A percentile compares a stretch with the other conserved stretches of the same genome.
phyloP scores from a whole-genome alignment of 2,888 invertebrate genomes.

The Hirtodrosophila trivittata region DNA sequence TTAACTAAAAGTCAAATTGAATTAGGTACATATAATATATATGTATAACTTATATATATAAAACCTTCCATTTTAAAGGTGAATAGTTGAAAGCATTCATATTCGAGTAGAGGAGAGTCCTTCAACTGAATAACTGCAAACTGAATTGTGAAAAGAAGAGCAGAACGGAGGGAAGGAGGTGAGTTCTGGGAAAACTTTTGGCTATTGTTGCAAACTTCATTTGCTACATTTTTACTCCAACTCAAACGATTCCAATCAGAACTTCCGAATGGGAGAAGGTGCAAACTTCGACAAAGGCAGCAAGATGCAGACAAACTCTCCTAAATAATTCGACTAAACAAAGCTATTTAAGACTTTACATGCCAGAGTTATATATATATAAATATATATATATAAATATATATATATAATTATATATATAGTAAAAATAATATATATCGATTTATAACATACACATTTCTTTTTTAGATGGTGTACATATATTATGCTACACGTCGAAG shows the following conservation, averaged over 20 bases:
- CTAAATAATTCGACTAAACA: slow-evolving; percentile 14
- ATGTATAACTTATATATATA: no score
- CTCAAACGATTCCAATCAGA: neutral
- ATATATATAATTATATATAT: neutral
- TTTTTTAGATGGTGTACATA: neutral
- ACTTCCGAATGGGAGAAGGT: neutral
- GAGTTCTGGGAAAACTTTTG: slow-evolving; percentile 10
- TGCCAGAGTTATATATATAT: neutral
- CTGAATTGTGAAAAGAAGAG: slow-evolving; percentile 3
- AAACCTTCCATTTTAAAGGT: no score
- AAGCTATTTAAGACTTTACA: slow-evolving; percentile 2
- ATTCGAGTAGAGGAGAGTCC: no score
- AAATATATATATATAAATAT: neutral
- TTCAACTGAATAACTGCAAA: neutral
- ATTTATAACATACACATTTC: no score
- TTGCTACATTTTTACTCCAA: slow-evolving; percentile 10
- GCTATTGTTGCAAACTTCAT: slow-evolving; percentile 18
- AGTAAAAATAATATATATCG: no score
- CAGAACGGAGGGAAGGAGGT: neutral
- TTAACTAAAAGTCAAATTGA: no score
- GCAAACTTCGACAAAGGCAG: neutral
- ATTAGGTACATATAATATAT: no score
- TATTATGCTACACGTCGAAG: slow-evolving; percentile 33
- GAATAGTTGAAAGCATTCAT: no score
- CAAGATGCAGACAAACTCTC: slow-evolving; percentile 4